Evolutionary conservation across 2,888 invertebrate genomes (phyloP), one percentile per base, ranked within the genome.

Genomic region (Drosophila robusta): DNA sequence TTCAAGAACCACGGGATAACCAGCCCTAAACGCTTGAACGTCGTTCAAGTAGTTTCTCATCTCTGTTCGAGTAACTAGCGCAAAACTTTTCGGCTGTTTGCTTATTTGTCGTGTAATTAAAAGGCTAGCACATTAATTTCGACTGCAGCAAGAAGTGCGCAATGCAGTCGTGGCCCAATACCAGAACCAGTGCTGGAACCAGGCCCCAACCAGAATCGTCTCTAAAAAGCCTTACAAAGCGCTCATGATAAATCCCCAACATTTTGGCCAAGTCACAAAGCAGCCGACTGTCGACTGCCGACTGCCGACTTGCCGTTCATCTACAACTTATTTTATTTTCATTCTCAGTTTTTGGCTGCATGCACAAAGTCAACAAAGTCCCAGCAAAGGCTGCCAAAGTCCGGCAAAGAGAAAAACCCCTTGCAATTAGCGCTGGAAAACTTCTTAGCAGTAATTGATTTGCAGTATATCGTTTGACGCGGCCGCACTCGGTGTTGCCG

Each of bases 101-200:
- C 86, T 87, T 82, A 77, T 84, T 84, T 86, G 78, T 82, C 78
- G 76, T 76, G 73, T 80, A 84, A 84, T 84, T 84, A 84, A 86
- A 84, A 86, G 86, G 80, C 86, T 70, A 64, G 86, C 80, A 76
- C 84, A 84, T 84, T 84, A 83, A 84, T 84, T 86, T 78, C 68
- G 55, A 72, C 77, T 81, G 82, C 77, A 69, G 80, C 75, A 66
- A 75, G 72, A 83, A 80, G 70, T 78, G 72, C 85, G 82, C 82
- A 82, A 64, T 82, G 82, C 82, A 77, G 82, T 72, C 67, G 65
- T 77, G 64, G 60, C 72, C 46, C 51, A 45, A 51, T 41, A 52
- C 14, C 14, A n/a, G 18, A 52, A 44, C 26, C 50, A 45, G 56
- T 41, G 46, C 14, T n/a, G 12, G 18, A 52, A 44, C 26, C 50